Conservation (phyloP, 2,797 vertebrate genomes). For the Chanos chanos region DNA sequence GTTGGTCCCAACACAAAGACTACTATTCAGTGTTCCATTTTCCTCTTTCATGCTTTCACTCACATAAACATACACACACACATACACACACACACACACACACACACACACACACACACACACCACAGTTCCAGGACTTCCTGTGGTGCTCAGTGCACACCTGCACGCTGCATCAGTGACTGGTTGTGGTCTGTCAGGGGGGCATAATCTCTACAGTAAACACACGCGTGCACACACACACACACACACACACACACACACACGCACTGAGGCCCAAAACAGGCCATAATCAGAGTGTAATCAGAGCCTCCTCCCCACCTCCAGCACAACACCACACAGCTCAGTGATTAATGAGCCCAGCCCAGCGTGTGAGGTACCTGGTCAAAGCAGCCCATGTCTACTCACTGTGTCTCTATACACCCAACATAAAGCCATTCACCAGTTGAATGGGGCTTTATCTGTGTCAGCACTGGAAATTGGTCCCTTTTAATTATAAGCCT, state of each 20-base stretch:
- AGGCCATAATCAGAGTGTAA: slow-evolving; percentile 46
- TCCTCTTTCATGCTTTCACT: too few species aligned
- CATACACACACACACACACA: slow-evolving; percentile 14
- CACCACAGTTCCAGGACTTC: slow-evolving; percentile 24
- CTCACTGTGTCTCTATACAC: too few species aligned
- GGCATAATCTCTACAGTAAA: slow-evolving; percentile 37
- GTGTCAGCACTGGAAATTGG: too few species aligned
- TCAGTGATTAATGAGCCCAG: slow-evolving; percentile 66
- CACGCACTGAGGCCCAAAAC: slow-evolving; percentile 16
- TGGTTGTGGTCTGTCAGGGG: slow-evolving; percentile 38
- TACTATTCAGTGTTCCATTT: too few species aligned
- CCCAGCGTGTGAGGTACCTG: slow-evolving; percentile 51
- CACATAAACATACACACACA: too few species aligned
- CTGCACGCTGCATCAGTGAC: slow-evolving; percentile 28
- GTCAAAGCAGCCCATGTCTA: slow-evolving; percentile 43
- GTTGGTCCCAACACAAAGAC: too few species aligned
- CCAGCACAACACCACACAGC: slow-evolving; percentile 54
- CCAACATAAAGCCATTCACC: too few species aligned
- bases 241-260: slow-evolving; percentile 24
- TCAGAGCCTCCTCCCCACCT: slow-evolving; percentile 46
- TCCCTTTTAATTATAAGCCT: not conserved
- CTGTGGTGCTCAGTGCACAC: slow-evolving; percentile 27
- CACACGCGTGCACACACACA: slow-evolving; percentile 24
- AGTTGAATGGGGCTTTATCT: too few species aligned
- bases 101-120: slow-evolving; percentile 4